Evolutionary conservation across 1,140 invertebrate genomes (phyloP).

Genomic region (Parapsyche elsis): DNA sequence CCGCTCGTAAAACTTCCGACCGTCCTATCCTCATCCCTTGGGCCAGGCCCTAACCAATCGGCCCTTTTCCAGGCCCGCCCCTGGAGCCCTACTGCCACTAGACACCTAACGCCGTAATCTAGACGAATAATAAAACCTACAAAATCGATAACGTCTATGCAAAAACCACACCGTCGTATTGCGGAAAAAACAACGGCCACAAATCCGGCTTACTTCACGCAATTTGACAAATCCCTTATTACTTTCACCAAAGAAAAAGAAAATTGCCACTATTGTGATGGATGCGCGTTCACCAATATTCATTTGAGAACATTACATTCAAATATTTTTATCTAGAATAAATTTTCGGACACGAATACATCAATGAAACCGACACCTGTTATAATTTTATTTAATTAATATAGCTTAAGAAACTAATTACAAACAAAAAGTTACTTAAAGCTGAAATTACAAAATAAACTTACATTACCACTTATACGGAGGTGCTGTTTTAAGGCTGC

Average conservation of each 20-base stretch:
- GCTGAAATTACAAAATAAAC: too few relatives aligned
- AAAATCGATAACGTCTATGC: slow-evolving; percentile 36
- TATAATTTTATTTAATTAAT: too few relatives aligned
- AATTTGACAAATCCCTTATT: slow-evolving; percentile 1
- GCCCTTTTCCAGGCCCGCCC: slow-evolving; percentile 28
- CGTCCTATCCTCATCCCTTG: slow-evolving; percentile 3
- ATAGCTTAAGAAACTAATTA: too few relatives aligned
- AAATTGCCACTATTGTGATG: too few relatives aligned
- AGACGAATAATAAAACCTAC: slow-evolving; percentile 37
- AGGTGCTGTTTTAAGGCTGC: too few relatives aligned
- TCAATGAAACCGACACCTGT: too few relatives aligned
- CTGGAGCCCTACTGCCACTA: slow-evolving; percentile 5
- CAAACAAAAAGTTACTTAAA: too few relatives aligned
- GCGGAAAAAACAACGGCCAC: neutral
- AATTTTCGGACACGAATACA: too few relatives aligned
- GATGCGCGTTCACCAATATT: too few relatives aligned
- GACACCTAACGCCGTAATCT: slow-evolving; percentile 45
- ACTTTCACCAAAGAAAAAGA: neutral
- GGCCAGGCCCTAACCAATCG: slow-evolving; percentile 28
- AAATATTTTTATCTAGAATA: too few relatives aligned
- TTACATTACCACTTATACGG: too few relatives aligned
- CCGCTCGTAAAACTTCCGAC: slow-evolving; percentile 54
- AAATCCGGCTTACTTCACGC: slow-evolving; percentile 13
- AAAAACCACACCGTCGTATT: slow-evolving; percentile 16
- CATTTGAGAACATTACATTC: too few relatives aligned